Evolutionary conservation across 2,888 invertebrate genomes (phyloP), one percentile per base, ranked within the genome.

Genomic region (Artemia sinica): DNA sequence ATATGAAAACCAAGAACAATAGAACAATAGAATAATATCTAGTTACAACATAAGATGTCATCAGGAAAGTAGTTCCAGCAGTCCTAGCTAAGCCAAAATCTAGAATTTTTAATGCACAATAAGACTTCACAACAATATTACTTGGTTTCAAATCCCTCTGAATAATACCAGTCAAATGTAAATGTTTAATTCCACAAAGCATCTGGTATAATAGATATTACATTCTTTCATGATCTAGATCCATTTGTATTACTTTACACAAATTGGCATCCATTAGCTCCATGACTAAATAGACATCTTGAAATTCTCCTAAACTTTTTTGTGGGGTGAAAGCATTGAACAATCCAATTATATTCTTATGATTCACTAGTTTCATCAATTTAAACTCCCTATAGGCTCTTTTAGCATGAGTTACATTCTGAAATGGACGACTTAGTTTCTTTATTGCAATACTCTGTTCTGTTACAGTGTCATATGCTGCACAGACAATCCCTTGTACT

Each of bases 41-140:
- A 70, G 98, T 98, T 72, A 98, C 98, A 71, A 99, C 98, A 80
- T 99, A 99, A 3, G 98, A 98, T 67, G 98, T 99, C 98, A 98
- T 98, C 95, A 97, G 96, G 80, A 97, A 97, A 71, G 93, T 95
- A 74, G 95, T 95, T 69, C 95, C 95, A 68, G 96, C 95, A 69
- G 97, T 96, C 77, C 98, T 85, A 70, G 98, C 98, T 76, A 98
- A 83, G 49, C 98, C 98, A 79, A 98, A 99, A 82, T 98, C 98
- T 76, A 98, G 83, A 79, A 98, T 99, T 83, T 98, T 98, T 75
- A 98, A 83, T 74, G 97, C 96, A 81, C 98, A 99, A 82, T 99
- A 97, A 73, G 94, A 93, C 81, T 95, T 95, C 74, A 99, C 98
- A 75, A 98, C 98, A 77, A 98, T 99, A 82, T 98, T 98, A 81